These are phyloP conservation scores for Alcedo atthis DNA, from an alignment of 2,797 vertebrate genomes.

Conservation along the genomic window DNA sequence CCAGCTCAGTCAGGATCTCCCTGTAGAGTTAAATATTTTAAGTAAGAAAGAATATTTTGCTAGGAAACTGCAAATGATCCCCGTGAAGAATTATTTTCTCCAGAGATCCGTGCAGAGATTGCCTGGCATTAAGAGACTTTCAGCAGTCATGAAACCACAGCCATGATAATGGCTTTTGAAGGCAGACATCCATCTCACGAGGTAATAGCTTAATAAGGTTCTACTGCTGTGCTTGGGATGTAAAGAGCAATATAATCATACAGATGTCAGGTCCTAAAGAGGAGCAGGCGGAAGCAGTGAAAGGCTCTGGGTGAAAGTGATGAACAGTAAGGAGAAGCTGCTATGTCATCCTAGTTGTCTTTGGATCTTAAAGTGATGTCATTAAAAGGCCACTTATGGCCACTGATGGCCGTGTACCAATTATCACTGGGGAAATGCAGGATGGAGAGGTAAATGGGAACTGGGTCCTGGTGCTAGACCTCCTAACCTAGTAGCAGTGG, in stretches of 20 bases:
- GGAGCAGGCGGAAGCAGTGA: background rate
- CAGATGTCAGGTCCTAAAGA: background rate
- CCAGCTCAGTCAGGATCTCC: background rate
- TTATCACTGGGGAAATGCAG: background rate
- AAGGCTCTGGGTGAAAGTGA: conserved; percentile 7
- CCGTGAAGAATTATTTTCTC: background rate
- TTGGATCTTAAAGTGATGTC: background rate
- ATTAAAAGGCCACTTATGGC: background rate
- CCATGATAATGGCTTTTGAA: background rate
- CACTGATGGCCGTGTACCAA: background rate
- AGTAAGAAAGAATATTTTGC: background rate
- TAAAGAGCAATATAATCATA: background rate
- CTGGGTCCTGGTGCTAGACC: background rate
- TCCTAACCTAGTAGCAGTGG: background rate
- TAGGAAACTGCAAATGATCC: background rate
- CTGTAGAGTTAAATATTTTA: background rate
- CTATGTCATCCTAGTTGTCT: background rate
- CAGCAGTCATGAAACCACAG: background rate
- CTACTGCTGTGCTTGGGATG: background rate
- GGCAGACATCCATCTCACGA: background rate
- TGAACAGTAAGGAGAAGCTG: background rate
- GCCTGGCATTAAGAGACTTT: background rate
- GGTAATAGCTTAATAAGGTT: background rate
- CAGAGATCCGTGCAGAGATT: background rate
- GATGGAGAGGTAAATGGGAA: background rate